Evolutionary conservation across 2,797 vertebrate genomes (phyloP), one percentile per base, ranked within the genome.

Genomic region (Pelobates cultripes): DNA sequence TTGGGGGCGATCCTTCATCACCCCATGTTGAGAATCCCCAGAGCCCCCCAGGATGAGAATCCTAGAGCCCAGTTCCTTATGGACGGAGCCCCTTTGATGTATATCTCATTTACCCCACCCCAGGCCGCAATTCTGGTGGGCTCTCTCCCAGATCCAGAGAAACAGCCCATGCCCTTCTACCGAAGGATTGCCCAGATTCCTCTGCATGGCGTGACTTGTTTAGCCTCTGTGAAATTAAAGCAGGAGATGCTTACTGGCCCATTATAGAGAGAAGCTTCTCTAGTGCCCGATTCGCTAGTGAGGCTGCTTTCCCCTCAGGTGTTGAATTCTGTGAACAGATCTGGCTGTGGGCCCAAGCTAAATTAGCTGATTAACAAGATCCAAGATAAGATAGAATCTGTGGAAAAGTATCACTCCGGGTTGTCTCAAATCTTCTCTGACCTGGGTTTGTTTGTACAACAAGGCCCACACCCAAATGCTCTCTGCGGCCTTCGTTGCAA

Each of bases 141-240:
- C 28, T 28, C 28, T 28, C 28, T 28, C 28, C 28, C 28, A 28
- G 28, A 28, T 28, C 28, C 28, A 28, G 1, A 75, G 10, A 44
- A 45, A 17, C 43, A 75, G 5, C 73, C 73, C 4, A 75, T 75
- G 73, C 57, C 57, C 0, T 75, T 61, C 12, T 75, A 63, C 15
- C 6, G 14, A 4, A 43, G 57, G 57, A 8, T 17, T 7, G 28
- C 28, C 28, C 2, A 28, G 28, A 28, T 28, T 28, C 28, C 28
- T 1, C 28, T 28, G 28, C 28, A 28, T 28, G 28, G 28, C 28
- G 28, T 28, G 28, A 28, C 28, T 28, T 28, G 28, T 28, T 28
- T 28, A 28, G 28, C 28, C 28, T 28, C 28, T 28, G 28, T 28
- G 28, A 28, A 28, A 28, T 28, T 2, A 28, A 28, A 28, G 28